Evolutionary conservation across 1,140 invertebrate genomes (phyloP).

Genomic region (Antheraea pernyi): DNA sequence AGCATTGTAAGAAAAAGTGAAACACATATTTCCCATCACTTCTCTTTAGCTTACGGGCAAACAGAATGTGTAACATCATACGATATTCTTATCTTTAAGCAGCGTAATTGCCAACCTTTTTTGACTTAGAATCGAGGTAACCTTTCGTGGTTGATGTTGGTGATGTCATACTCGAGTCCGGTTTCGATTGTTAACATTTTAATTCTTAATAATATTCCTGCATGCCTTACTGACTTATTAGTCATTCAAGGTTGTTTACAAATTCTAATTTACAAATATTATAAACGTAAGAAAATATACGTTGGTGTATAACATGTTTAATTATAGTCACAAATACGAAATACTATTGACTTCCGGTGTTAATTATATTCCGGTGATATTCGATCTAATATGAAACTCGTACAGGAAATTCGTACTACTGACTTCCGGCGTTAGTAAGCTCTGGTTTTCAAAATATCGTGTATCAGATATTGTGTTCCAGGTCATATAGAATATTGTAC

Average conservation of each 20-base stretch:
- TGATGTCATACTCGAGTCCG: conserved; percentile 24
- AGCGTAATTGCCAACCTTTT: background rate
- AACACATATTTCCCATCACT: background rate
- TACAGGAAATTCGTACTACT: no score
- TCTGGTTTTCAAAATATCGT: no score
- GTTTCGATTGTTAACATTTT: conserved; percentile 18
- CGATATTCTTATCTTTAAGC: background rate
- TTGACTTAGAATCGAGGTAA: background rate
- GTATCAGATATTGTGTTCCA: no score
- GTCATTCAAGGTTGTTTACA: background rate
- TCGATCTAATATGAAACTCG: no score
- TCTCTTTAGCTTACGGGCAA: background rate
- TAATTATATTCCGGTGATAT: no score
- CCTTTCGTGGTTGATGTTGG: conserved; percentile 11
- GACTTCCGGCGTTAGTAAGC: no score
- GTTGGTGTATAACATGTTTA: no score
- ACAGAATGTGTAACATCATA: background rate
- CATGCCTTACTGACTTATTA: background rate
- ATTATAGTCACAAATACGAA: no score
- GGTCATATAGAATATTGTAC: no score
- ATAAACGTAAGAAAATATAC: background rate
- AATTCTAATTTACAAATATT: background rate
- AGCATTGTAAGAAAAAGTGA: background rate
- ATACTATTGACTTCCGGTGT: no score
- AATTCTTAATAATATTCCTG: background rate